Percentiles rank a stretch among this genome's conserved stretches.
These are phyloP conservation scores for Drosophila asahinai DNA, from an alignment of 1,140 invertebrate genomes.

Conservation along the genomic window DNA sequence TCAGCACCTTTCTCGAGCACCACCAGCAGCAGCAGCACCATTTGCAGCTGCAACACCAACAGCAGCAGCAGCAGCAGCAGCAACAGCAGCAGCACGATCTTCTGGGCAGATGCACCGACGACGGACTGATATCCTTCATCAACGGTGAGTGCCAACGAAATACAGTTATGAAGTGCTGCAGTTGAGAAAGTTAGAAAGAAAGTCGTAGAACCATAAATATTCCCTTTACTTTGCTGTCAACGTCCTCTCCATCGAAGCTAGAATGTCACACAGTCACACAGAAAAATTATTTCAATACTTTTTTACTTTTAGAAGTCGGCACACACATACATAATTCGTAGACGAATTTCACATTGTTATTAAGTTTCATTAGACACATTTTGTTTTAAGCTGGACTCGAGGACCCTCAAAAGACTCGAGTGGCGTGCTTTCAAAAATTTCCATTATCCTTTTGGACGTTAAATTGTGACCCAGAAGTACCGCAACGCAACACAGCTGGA, in stretches of 20 bases:
- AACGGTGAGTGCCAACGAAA: slow-evolving; percentile 55
- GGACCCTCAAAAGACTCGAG: neutral
- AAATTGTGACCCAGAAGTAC: slow-evolving; percentile 20
- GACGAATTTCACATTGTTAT: slow-evolving; percentile 29
- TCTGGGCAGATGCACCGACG: slow-evolving; percentile 57
- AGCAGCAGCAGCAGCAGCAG: slow-evolving; percentile 41
- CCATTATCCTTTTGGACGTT: slow-evolving; percentile 12
- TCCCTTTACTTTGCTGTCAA: slow-evolving; percentile 29
- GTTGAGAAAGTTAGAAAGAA: no score
- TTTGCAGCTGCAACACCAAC: slow-evolving; percentile 44
- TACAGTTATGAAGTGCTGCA: no score
- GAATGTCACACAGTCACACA: slow-evolving; percentile 38
- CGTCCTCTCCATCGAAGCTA: neutral
- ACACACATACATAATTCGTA: slow-evolving; percentile 57
- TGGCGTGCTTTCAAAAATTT: slow-evolving; percentile 42
- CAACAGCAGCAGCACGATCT: slow-evolving; percentile 50
- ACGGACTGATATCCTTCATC: slow-evolving; percentile 73
- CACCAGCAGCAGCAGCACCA: slow-evolving; percentile 60
- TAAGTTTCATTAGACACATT: slow-evolving; percentile 41
- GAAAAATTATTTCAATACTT: slow-evolving; percentile 58
- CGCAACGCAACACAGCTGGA: slow-evolving; percentile 30
- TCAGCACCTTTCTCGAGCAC: slow-evolving; percentile 86
- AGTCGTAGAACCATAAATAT: neutral
- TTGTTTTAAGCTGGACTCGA: slow-evolving; percentile 18
- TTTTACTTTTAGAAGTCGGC: slow-evolving; percentile 80